These are phyloP conservation scores for Sparus aurata DNA, from an alignment of 2,797 vertebrate genomes.

Conservation along the genomic window DNA sequence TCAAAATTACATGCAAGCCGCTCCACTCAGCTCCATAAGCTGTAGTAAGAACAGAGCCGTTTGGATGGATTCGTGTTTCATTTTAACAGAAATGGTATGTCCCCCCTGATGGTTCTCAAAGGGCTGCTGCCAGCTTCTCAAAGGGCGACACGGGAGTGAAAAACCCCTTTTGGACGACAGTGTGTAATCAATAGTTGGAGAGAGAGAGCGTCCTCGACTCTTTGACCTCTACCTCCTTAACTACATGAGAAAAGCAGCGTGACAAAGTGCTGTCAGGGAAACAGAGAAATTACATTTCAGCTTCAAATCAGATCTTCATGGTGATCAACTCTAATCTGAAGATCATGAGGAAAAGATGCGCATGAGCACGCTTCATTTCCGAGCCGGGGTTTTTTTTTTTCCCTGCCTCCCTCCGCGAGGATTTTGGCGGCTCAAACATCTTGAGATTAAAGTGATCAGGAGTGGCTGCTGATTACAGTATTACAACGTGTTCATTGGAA, in stretches of 20 bases:
- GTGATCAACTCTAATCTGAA: slow-evolving; percentile 29
- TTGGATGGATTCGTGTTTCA: slow-evolving; percentile 62
- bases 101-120: slow-evolving; percentile 38
- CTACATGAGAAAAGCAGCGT: not conserved
- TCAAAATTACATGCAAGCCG: slow-evolving; percentile 60
- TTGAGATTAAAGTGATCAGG: slow-evolving; percentile 35
- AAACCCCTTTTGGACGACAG: not conserved
- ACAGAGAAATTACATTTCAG: not conserved
- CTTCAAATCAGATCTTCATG: slow-evolving; percentile 31
- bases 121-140: slow-evolving; percentile 33
- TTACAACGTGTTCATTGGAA: slow-evolving; percentile 9
- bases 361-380: not conserved
- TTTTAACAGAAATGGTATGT: slow-evolving; percentile 59
- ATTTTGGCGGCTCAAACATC: slow-evolving; percentile 22
- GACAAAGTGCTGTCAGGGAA: not conserved
- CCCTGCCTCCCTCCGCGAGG: not conserved
- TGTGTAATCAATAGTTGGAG: not conserved
- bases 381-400: not conserved
- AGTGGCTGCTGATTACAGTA: not conserved
- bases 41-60: slow-evolving; percentile 49
- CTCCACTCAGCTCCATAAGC: slow-evolving; percentile 48
- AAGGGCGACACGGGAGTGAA: slow-evolving; percentile 1
- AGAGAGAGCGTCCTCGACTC: not conserved
- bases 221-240: not conserved
- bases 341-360: slow-evolving; percentile 28